A percentile compares a stretch with the other conserved stretches of the same genome.
Conservation (phyloP, 2,888 invertebrate genomes). For the Phortica magna region DNA sequence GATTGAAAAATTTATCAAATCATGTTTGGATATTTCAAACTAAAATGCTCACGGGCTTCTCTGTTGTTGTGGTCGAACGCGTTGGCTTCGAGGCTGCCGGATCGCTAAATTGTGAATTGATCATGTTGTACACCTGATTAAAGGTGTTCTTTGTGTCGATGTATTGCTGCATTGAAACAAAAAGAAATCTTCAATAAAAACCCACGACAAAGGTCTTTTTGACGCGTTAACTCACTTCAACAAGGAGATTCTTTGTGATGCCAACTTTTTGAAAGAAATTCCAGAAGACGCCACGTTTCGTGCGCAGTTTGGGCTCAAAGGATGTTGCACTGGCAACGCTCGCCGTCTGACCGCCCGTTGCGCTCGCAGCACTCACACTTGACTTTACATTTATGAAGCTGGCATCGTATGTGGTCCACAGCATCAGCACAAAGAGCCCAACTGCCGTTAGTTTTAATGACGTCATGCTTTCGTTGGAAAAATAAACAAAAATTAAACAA, state of each 20-base stretch:
- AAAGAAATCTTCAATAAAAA: background rate
- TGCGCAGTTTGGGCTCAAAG: constrained; percentile 57
- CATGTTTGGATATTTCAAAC: no score
- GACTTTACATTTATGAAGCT: background rate
- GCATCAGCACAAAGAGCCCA: background rate
- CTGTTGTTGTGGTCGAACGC: constrained; percentile 55
- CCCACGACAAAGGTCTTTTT: background rate
- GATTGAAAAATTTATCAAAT: background rate
- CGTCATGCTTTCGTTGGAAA: background rate
- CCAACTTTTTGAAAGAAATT: constrained; percentile 74
- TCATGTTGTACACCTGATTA: constrained; percentile 72
- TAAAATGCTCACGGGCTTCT: constrained; percentile 55
- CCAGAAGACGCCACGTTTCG: constrained; percentile 72
- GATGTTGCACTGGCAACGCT: background rate
- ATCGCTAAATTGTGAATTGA: constrained; percentile 75
- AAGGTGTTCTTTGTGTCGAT: constrained; percentile 74
- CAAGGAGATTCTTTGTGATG: constrained; percentile 72
- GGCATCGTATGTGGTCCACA: background rate
- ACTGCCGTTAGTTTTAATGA: background rate
- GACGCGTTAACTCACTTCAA: constrained; percentile 67
- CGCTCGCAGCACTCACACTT: background rate
- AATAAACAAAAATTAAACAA: background rate
- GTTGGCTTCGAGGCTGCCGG: constrained; percentile 69
- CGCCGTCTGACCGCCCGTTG: background rate
- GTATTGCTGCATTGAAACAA: constrained; percentile 70